phyloP scores from a whole-genome alignment of 2,797 vertebrate species.

The Enteromius mattozi region DNA sequence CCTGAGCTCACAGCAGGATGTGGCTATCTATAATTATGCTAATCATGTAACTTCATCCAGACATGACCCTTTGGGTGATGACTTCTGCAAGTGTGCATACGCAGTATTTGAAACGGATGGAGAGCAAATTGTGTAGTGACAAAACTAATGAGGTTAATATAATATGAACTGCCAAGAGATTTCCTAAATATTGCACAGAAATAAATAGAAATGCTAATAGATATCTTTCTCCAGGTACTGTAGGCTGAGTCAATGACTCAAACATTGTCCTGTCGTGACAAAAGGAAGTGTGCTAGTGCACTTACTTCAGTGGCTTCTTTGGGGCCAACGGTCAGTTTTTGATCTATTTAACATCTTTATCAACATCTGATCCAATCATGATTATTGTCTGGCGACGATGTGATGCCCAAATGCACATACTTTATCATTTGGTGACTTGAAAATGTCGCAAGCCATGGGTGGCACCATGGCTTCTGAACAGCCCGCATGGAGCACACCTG shows the following conservation, averaged over 20 bases:
- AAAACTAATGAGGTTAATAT: neutral
- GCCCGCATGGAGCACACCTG: conserved; percentile 33
- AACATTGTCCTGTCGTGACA: too few relatives aligned
- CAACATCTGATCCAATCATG: too few relatives aligned
- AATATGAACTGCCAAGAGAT: neutral
- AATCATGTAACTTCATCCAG: conserved; percentile 24
- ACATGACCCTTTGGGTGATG: conserved; percentile 4
- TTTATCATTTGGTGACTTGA: neutral
- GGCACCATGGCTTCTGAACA: neutral
- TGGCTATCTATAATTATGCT: conserved; percentile 26
- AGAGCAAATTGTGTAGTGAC: neutral
- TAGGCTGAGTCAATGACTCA: too few relatives aligned
- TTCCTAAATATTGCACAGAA: neutral
- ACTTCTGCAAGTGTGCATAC: neutral
- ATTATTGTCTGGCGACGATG: neutral
- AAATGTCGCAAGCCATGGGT: neutral
- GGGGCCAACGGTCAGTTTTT: too few relatives aligned
- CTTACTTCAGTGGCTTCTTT: too few relatives aligned
- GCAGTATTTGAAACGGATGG: neutral
- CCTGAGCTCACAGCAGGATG: conserved; percentile 41
- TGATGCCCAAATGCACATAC: neutral
- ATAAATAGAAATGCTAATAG: neutral
- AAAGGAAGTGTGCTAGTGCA: too few relatives aligned
- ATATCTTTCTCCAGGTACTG: neutral
- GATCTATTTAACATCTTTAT: too few relatives aligned